Evolutionary conservation across 2,888 invertebrate species (phyloP).

Genomic region (Toxonevra muliebris): DNA sequence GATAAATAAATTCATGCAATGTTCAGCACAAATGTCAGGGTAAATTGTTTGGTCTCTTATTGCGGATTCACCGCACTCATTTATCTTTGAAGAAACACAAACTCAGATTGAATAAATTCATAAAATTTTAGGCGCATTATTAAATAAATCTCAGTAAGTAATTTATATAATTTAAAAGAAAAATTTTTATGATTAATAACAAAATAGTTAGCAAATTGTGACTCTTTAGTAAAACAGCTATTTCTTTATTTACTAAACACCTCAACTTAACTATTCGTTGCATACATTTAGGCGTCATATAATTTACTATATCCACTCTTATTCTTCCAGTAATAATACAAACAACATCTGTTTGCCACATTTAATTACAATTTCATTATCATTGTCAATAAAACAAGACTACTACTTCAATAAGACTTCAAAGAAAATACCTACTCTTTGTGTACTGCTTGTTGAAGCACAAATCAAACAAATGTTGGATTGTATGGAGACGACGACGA

Average conservation of each 20-base stretch:
- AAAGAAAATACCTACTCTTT: conserved; percentile 40
- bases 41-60: too few species aligned
- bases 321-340: background rate
- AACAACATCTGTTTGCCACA: conserved; percentile 40
- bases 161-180: too few species aligned
- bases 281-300: background rate
- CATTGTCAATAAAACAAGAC: conserved; percentile 22
- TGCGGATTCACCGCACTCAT: too few species aligned
- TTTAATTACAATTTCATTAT: conserved; percentile 54
- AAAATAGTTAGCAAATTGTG: too few species aligned
- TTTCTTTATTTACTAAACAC: background rate
- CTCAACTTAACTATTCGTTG: background rate
- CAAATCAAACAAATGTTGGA: conserved; percentile 50
- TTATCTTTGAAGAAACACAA: too few species aligned
- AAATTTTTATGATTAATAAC: too few species aligned
- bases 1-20: too few species aligned
- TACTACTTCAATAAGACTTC: background rate
- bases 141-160: too few species aligned
- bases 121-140: too few species aligned
- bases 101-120: too few species aligned
- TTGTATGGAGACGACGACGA: conserved; percentile 34
- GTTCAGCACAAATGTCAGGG: too few species aligned
- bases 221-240: too few species aligned
- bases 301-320: background rate
- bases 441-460: conserved; percentile 10